Evolutionary conservation across 2,888 invertebrate genomes (phyloP).

Genomic region (Standfussiana lucernea): DNA sequence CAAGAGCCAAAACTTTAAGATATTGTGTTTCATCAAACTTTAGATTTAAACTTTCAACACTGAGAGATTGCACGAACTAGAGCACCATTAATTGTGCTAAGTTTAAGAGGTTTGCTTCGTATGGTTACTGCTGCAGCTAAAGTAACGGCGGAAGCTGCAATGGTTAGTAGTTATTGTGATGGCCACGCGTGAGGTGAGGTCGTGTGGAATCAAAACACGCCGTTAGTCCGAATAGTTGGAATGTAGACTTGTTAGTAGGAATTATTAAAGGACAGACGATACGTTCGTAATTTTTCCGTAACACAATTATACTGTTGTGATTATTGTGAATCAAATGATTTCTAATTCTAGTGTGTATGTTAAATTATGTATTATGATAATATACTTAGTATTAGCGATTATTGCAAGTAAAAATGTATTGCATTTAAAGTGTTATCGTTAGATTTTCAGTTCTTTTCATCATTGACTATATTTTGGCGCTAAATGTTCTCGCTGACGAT

Average conservation of each 20-base stretch:
- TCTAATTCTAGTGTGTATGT: constrained; percentile 81
- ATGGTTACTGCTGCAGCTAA: constrained; percentile 26
- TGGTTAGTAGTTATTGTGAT: constrained; percentile 18
- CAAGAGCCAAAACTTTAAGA: neutral
- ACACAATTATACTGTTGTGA: constrained; percentile 80
- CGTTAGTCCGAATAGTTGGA: constrained; percentile 36
- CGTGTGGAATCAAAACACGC: constrained; percentile 47
- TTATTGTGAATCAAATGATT: constrained; percentile 80
- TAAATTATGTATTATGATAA: constrained; percentile 81
- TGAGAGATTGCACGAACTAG: neutral
- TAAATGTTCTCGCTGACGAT: constrained; percentile 65
- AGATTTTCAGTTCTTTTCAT: constrained; percentile 70
- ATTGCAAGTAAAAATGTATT: constrained; percentile 78
- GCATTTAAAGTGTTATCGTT: constrained; percentile 86
- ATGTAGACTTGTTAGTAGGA: constrained; percentile 57
- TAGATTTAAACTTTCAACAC: neutral
- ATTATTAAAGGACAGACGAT: constrained; percentile 53
- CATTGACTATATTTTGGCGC: constrained; percentile 66
- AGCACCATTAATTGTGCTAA: neutral
- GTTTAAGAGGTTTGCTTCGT: neutral
- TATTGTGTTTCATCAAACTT: neutral
- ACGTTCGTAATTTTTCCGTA: constrained; percentile 52
- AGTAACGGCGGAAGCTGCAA: constrained; percentile 38
- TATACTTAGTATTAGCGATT: constrained; percentile 80
- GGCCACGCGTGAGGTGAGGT: constrained; percentile 1